Percentiles rank a stretch among this genome's conserved stretches.
phyloP scores from a whole-genome alignment of 2,113 vertebrate genomes.

The Macquaria ambigua region DNA sequence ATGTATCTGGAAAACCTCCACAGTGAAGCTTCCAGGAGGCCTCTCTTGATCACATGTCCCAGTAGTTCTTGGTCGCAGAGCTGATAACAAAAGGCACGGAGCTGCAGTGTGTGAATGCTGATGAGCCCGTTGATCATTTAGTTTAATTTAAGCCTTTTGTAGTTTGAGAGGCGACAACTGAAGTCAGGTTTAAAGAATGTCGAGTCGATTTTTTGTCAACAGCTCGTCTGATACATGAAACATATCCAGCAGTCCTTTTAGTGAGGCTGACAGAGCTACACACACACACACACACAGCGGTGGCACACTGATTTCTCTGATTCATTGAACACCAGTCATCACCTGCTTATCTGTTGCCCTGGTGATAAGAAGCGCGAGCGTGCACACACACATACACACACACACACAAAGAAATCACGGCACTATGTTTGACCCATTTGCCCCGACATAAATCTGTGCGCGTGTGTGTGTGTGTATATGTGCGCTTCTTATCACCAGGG shows the following conservation, averaged over 20 bases:
- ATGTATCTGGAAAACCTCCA: background rate
- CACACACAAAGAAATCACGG: background rate
- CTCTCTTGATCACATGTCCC: background rate
- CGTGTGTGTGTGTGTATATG: too few species aligned
- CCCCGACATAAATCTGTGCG: slow-evolving; percentile 17
- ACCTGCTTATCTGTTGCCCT: slow-evolving; percentile 52
- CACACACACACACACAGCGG: background rate
- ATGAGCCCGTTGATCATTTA: background rate
- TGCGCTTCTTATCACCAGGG: background rate
- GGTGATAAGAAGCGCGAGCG: slow-evolving; percentile 30
- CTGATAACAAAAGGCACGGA: too few species aligned
- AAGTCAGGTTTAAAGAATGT: background rate
- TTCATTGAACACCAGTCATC: slow-evolving; percentile 44
- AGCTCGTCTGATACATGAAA: background rate
- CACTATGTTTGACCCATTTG: slow-evolving; percentile 24
- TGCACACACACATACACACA: background rate
- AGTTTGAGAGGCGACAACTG: background rate
- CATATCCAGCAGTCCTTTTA: slow-evolving; percentile 11
- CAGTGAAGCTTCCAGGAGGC: background rate
- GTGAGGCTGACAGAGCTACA: background rate
- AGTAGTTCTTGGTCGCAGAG: too few species aligned
- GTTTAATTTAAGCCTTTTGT: background rate
- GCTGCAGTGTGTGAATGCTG: too few species aligned
- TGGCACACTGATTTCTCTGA: slow-evolving; percentile 1
- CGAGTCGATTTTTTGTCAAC: background rate